Conservation (phyloP, 2,888 invertebrate genomes). For the Sinentomon sp. region DNA sequence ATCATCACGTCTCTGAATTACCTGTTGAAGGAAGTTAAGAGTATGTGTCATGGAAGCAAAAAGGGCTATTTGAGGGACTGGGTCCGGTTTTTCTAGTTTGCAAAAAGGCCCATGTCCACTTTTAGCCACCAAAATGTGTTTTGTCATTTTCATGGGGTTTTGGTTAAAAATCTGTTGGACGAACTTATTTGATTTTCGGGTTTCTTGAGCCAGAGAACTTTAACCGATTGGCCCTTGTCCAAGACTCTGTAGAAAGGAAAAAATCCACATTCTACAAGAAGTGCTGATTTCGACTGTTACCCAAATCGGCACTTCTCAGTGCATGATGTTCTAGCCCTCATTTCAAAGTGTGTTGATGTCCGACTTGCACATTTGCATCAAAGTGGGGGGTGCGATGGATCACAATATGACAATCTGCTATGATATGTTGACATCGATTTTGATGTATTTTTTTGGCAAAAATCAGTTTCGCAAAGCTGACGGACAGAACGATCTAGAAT, state of each 20-base stretch:
- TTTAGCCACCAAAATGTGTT: neutral
- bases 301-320: too few species aligned
- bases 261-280: neutral
- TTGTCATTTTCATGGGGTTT: neutral
- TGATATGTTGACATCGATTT: too few species aligned
- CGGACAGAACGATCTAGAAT: neutral
- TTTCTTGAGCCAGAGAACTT: too few species aligned
- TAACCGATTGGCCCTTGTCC: slow-evolving; percentile 2
- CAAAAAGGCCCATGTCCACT: neutral
- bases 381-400: too few species aligned
- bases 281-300: too few species aligned
- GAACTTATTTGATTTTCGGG: neutral
- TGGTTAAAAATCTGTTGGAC: neutral
- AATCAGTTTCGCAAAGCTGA: too few species aligned
- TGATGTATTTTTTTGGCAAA: too few species aligned
- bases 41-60: neutral
- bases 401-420: too few species aligned
- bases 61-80: neutral
- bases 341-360: too few species aligned
- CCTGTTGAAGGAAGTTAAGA: slow-evolving; percentile 25
- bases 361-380: too few species aligned
- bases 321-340: too few species aligned
- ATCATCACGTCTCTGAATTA: slow-evolving; percentile 67
- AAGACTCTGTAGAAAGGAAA: slow-evolving; percentile 1
- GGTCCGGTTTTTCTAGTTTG: slow-evolving; percentile 2